A percentile compares a stretch with the other conserved stretches of the same genome.
Evolutionary conservation across 2,797 vertebrate genomes (phyloP).

Genomic region (Lateolabrax maculatus): DNA sequence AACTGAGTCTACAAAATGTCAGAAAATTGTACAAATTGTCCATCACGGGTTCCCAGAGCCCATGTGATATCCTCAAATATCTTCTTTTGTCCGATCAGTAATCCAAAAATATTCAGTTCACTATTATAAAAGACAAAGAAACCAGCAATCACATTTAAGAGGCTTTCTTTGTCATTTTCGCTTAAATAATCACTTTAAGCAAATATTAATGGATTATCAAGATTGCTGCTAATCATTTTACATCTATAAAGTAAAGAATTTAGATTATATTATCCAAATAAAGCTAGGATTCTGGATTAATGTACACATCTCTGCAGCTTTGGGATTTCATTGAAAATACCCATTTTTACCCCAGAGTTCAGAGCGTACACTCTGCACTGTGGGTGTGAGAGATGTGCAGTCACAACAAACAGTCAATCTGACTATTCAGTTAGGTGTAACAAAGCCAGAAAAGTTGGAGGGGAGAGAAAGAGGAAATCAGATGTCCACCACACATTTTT

Average conservation of each 20-base stretch:
- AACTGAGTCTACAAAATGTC: not conserved
- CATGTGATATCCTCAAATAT: not conserved
- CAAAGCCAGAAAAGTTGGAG: not conserved
- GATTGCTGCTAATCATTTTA: not conserved
- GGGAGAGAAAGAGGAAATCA: not conserved
- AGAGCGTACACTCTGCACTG: not conserved
- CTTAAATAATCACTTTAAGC: not conserved
- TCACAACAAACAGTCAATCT: not conserved
- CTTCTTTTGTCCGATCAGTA: not conserved
- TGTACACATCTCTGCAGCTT: not conserved
- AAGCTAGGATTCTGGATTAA: not conserved
- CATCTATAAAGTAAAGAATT: not conserved
- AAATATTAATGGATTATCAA: not conserved
- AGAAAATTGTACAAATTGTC: not conserved
- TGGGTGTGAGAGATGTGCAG: not conserved
- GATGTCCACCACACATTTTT: not conserved
- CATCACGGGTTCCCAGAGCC: not conserved
- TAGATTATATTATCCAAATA: too few relatives aligned
- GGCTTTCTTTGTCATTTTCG: not conserved
- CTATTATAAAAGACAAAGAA: not conserved
- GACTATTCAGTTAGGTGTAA: not conserved
- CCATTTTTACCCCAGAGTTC: not conserved
- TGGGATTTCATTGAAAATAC: not conserved
- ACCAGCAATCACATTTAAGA: not conserved
- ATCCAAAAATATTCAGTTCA: not conserved